Evolutionary conservation across 2,888 invertebrate species (phyloP).

Genomic region (Lasiommata megera): DNA sequence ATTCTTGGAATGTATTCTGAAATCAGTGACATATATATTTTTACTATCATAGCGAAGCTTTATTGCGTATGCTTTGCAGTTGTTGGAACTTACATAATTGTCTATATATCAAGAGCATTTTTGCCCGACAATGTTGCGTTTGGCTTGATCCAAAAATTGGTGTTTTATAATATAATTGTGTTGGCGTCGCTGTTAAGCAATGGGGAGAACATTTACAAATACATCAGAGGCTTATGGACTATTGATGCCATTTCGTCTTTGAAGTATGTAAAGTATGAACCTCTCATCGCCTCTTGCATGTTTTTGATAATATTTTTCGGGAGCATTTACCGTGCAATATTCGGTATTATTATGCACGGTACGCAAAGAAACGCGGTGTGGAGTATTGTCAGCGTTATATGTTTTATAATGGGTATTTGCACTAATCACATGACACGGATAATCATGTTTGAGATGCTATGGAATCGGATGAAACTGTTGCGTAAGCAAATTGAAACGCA

Average conservation of each 20-base stretch:
- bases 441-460: conserved; percentile 16
- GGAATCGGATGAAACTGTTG: conserved; percentile 11
- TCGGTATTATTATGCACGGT: not conserved
- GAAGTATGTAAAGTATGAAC: conserved; percentile 4
- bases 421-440: conserved; percentile 3
- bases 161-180: not conserved
- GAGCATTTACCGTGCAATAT: not conserved
- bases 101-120: not conserved
- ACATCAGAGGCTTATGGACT: not conserved
- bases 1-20: conserved; percentile 6
- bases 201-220: conserved; percentile 12
- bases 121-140: not conserved
- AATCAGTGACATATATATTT: not conserved
- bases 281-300: not conserved
- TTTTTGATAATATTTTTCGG: not conserved
- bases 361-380: not conserved
- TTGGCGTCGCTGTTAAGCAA: conserved; percentile 7
- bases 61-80: conserved; percentile 1
- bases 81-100: not conserved
- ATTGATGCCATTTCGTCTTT: not conserved
- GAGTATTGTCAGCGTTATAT: not conserved
- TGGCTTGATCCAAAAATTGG: not conserved
- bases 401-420: not conserved
- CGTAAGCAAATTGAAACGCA: conserved; percentile 6
- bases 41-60: conserved; percentile 1